Percentiles rank a stretch among this genome's conserved stretches.
Conservation (phyloP, 2,888 invertebrate species). For the Rhopalosiphum nymphaeae region DNA sequence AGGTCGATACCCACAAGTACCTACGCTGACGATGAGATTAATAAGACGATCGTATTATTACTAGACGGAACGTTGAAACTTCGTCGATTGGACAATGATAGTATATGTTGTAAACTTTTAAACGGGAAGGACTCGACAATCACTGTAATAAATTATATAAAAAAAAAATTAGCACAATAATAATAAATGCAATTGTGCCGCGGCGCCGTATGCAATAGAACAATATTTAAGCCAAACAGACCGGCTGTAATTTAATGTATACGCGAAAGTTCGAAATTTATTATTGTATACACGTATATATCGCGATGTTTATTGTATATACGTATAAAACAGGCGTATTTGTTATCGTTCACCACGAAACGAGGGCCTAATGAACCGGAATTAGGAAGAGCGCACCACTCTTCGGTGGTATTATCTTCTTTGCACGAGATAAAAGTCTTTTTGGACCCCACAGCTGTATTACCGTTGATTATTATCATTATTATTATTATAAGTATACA, state of each 20-base stretch:
- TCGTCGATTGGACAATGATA: not conserved
- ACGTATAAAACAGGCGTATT: not conserved
- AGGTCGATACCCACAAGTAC: not conserved
- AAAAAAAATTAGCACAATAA: not conserved
- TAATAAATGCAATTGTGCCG: not conserved
- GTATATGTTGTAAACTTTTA: not conserved
- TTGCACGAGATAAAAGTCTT: not conserved
- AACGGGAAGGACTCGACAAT: not conserved
- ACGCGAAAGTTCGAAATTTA: conserved; percentile 6
- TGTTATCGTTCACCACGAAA: not conserved
- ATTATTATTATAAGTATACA: not conserved
- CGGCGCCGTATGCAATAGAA: not conserved
- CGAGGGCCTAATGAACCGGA: conserved; percentile 30
- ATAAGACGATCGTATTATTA: conserved; percentile 4
- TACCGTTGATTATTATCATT: not conserved
- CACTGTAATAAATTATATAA: not conserved
- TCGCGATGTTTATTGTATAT: not conserved
- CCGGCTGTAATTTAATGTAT: not conserved
- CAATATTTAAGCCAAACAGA: not conserved
- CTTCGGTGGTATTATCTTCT: not conserved
- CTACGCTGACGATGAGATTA: not conserved
- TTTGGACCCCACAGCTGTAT: not conserved
- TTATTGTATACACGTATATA: not conserved
- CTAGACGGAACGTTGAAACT: not conserved
- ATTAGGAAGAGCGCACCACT: not conserved